Evolutionary conservation across 2,113 vertebrate species (phyloP), one percentile per base, ranked within the genome.

Genomic region (Passer domesticus): DNA sequence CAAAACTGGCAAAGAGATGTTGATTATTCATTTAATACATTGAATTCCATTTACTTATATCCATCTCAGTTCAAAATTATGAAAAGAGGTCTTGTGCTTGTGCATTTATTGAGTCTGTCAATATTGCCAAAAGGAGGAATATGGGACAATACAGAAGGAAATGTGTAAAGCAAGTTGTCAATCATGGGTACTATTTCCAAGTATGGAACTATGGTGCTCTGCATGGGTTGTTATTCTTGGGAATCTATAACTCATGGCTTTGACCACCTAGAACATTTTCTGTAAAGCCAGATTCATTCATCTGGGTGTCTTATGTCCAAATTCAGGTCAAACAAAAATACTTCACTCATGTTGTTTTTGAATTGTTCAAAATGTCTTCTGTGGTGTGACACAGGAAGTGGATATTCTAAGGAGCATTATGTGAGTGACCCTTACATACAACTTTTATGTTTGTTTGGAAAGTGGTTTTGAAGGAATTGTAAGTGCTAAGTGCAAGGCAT

Each of bases 391-490:
- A 59, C 19, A 67, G 68, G 59, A 73, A 50, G 31, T 22, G 49
- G 22, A 25, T 70, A 77, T 41, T 70, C 33, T 41, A 56, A 74
- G 47, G 62, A 63, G n/a, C 83, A 78, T 58, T 27, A 52, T 64
- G 14, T 30, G 47, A 64, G 46, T 66, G 41, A 63, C 35, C 25
- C 27, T 47, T 86, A 72, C 11, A 10, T 56, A 44, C 14, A 0
- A 49, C 58, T 88, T 94, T 47, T 56, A 37, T 46, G 30, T 58
- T 91, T 76, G 16, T 91, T 95, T 95, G 39, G 72, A 83, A 94
- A 92, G 43, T 83, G 43, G 3, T 75, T 92, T 77, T 86, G 47
- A n/a, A 94, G 59, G 22, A 90, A 69, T n/a, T 76, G 2, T 58
- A 90, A 91, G 50, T 59, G 44, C 56, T 72, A 77, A 92, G 39